phyloP scores from a whole-genome alignment of 2,888 invertebrate genomes.

The Synanthedon tipuliformis region DNA sequence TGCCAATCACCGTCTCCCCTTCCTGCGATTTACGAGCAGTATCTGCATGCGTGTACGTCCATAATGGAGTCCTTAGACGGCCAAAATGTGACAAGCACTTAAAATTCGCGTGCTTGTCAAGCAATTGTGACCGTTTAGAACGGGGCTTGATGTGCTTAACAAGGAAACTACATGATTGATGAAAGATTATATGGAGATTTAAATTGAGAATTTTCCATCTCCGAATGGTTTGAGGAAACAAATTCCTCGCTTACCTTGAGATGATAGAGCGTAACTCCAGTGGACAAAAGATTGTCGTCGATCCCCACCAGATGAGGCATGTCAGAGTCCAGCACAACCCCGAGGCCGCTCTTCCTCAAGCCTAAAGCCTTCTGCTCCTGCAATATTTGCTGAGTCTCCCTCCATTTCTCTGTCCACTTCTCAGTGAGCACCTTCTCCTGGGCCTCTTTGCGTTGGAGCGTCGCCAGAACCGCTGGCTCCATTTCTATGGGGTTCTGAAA shows the following conservation, averaged over 20 bases:
- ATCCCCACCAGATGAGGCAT: slow-evolving; percentile 93
- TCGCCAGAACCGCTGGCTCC: slow-evolving; percentile 79
- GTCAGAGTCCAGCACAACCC: slow-evolving; percentile 90
- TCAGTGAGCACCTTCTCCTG: slow-evolving; percentile 90
- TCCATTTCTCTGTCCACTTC: slow-evolving; percentile 95
- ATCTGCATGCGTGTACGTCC: no score
- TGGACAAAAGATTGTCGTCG: slow-evolving; percentile 89
- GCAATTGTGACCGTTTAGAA: no score
- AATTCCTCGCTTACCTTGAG: slow-evolving; percentile 70
- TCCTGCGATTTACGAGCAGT: slow-evolving; percentile 62
- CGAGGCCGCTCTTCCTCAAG: slow-evolving; percentile 86
- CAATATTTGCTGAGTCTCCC: slow-evolving; percentile 87
- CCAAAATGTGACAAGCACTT: neutral
- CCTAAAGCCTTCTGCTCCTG: slow-evolving; percentile 90
- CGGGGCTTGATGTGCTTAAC: no score
- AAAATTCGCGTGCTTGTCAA: no score
- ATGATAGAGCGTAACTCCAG: slow-evolving; percentile 92
- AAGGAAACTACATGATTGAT: neutral
- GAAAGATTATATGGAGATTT: neutral
- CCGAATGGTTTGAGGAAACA: neutral
- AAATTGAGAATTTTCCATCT: neutral
- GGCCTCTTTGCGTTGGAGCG: slow-evolving; percentile 90
- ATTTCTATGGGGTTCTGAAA: slow-evolving; percentile 61
- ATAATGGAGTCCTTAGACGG: slow-evolving; percentile 3
- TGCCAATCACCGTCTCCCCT: slow-evolving; percentile 87